Evolutionary conservation across 2,888 invertebrate genomes (phyloP).

Genomic region (Molanna angustata): DNA sequence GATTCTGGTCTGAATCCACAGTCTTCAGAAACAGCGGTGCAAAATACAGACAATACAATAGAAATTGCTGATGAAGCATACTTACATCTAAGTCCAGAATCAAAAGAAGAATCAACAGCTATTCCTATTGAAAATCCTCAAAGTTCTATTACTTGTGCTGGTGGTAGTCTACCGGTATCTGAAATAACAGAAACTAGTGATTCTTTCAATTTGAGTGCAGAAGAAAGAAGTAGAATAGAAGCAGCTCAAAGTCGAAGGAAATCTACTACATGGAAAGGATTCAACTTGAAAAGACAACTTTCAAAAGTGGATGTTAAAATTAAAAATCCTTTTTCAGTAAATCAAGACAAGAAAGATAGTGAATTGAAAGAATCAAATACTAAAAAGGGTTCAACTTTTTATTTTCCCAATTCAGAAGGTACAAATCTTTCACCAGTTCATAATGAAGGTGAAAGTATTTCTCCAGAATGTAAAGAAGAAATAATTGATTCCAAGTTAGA

Average conservation of each 20-base stretch:
- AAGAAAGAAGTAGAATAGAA: slow-evolving; percentile 44
- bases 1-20: neutral
- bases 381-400: slow-evolving; percentile 46
- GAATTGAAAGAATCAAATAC: slow-evolving; percentile 40
- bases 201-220: slow-evolving; percentile 39
- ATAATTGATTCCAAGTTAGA: slow-evolving; percentile 35
- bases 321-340: slow-evolving; percentile 60
- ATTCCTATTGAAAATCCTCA: slow-evolving; percentile 34
- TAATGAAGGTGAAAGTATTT: slow-evolving; percentile 36
- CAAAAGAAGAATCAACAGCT: slow-evolving; percentile 30
- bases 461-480: slow-evolving; percentile 36
- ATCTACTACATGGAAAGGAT: slow-evolving; percentile 71
- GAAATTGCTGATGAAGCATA: slow-evolving; percentile 31
- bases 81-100: slow-evolving; percentile 30
- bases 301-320: slow-evolving; percentile 75
- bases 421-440: slow-evolving; percentile 40
- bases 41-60: slow-evolving; percentile 19
- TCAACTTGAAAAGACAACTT: slow-evolving; percentile 78
- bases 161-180: slow-evolving; percentile 36
- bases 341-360: slow-evolving; percentile 46
- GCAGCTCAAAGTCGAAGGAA: slow-evolving; percentile 54
- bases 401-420: slow-evolving; percentile 42
- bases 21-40: neutral
- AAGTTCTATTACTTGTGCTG: slow-evolving; percentile 27
- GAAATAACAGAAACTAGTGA: slow-evolving; percentile 36